Base-by-base conservation (phyloP, 2,113 vertebrate genomes). In the Pangasianodon hypophthalmus region DNA sequence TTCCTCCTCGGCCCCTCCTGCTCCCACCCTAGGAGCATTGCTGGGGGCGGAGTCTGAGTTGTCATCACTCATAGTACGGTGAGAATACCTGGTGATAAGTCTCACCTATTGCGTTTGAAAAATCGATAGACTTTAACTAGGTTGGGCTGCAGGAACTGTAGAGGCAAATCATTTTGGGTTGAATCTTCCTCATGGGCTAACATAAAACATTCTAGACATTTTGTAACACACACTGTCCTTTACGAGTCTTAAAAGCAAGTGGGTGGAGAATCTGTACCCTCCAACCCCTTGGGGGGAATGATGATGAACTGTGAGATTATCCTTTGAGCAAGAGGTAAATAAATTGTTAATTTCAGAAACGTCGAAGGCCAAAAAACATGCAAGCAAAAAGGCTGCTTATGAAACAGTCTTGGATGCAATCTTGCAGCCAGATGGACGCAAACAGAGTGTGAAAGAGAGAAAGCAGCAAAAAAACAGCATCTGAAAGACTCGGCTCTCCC, bases 41-140 rank as follows among this genome's bases (percentile, higher is more conserved):
- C 94, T 88, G 92, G 94, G 90, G 94, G 83, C 88, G 54, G 93
- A 92, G 92, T 91, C 95, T 50, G 95, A 94, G 94, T 94, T 95
- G 58, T 96, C 96, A 94, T 96, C 95, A 95, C 95, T 96, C 96
- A 96, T 96, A 94, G 90, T 96, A 92, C 82, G 86, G 89, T 91
- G 88, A 91, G 90, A 94, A 89, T 93, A 87, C 89, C 93, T 91
- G 84, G 79, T 88, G 46, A 90, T 46, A 32, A 48, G 62, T 29
- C 54, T 88, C 85, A 88, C 80, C 80, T 4, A 19, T 48, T 0
- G 29, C 44, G 62, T 91, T 60, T 89, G 88, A 64, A 46, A 48
- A 92, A 29, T 52, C 1, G 50, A 19, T 5, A 2, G 4, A 71
- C 75, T 19, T 75, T 18, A 44, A 60, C 6, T 95, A 96, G 82